These are phyloP conservation scores for Halichoeres trimaculatus DNA, from an alignment of 2,113 vertebrate genomes.

Conservation along the genomic window DNA sequence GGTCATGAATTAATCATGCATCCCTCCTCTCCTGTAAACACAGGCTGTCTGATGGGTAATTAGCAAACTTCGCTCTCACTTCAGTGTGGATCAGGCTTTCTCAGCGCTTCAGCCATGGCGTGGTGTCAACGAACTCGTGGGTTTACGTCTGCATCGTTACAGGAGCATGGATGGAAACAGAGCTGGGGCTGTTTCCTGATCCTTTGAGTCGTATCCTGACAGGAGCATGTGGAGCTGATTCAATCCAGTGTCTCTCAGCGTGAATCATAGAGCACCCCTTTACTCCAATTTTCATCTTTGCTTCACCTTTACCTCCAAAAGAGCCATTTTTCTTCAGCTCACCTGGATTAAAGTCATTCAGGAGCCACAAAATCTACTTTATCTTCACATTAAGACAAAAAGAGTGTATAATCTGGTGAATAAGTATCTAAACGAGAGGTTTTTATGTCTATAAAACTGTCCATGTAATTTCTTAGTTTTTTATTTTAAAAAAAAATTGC, in stretches of 20 bases:
- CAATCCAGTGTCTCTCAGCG: background rate
- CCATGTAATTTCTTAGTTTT: no score
- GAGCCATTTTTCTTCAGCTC: no score
- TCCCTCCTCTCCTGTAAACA: background rate
- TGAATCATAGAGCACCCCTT: conserved; percentile 36
- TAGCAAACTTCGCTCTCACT: background rate
- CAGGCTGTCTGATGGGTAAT: background rate
- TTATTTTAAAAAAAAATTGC: no score
- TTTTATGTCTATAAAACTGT: no score
- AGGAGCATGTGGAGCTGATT: background rate
- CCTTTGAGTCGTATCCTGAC: background rate
- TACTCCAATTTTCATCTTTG: conserved; percentile 19
- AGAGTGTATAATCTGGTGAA: no score
- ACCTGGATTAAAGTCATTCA: no score
- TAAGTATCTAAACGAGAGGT: no score
- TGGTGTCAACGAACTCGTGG: background rate
- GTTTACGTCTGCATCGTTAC: background rate
- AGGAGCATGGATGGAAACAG: background rate
- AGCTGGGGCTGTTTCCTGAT: background rate
- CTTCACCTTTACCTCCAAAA: no score
- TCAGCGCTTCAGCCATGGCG: background rate
- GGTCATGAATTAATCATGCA: background rate
- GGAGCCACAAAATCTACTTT: no score
- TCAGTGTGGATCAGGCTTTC: background rate
- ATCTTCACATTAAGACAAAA: no score